These are phyloP conservation scores for Nannobrachium achirus DNA, from an alignment of 2,113 vertebrate species.

Conservation along the genomic window DNA sequence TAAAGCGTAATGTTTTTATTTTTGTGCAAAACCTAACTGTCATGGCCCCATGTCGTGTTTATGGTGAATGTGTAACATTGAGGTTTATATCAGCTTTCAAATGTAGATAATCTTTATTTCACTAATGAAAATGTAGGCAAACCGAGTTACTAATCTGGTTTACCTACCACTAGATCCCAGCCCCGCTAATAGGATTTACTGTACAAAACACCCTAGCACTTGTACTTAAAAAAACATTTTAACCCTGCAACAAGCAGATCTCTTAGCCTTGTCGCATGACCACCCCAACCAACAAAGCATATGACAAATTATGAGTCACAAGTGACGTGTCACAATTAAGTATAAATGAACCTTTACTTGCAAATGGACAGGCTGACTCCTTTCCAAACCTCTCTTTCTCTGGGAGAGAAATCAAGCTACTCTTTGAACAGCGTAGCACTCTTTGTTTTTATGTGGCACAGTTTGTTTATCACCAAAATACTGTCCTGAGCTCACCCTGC, in stretches of 20 bases:
- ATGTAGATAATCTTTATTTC: not conserved
- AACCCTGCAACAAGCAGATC: conserved; percentile 7
- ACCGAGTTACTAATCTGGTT: not conserved
- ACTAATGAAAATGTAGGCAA: conserved; percentile 26
- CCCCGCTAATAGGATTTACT: not conserved
- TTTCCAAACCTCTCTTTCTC: conserved; percentile 1
- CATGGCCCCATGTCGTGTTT: not conserved
- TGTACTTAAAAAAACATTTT: too few relatives aligned
- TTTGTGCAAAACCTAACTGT: not conserved
- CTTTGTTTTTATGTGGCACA: conserved; percentile 6
- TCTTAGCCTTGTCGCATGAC: too few relatives aligned
- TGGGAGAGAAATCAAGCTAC: conserved; percentile 11
- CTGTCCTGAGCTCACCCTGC: not conserved
- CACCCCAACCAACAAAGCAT: too few relatives aligned
- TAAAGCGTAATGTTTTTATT: not conserved
- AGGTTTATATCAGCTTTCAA: conserved; percentile 21
- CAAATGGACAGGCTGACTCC: not conserved
- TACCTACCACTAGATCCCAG: not conserved
- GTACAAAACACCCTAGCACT: conserved; percentile 5
- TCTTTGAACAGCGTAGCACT: not conserved
- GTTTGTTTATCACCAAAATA: conserved; percentile 23
- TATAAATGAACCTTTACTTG: too few relatives aligned
- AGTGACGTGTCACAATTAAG: too few relatives aligned
- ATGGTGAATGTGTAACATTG: conserved; percentile 15
- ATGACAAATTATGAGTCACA: too few relatives aligned